A percentile compares a stretch with the other conserved stretches of the same genome.
Conservation (phyloP, 2,888 invertebrate genomes). For the Mesopsocus fuscifrons region DNA sequence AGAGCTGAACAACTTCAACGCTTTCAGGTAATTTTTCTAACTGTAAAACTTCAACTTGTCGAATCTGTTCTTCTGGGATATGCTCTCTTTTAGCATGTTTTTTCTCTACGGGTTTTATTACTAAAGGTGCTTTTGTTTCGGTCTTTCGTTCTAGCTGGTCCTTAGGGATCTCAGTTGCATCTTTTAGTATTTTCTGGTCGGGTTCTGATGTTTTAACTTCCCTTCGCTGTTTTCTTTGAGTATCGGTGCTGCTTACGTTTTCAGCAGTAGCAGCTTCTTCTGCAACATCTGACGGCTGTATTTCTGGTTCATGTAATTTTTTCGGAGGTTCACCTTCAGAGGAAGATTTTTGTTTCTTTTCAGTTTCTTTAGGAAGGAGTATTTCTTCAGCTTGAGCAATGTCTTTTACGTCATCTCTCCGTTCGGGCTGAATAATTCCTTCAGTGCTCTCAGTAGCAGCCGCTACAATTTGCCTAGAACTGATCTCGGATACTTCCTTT, state of each 20-base stretch:
- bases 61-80: conserved; percentile 13
- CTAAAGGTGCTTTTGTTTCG: conserved; percentile 22
- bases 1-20: no score
- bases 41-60: conserved; percentile 1
- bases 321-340: no score
- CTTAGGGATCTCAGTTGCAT: not conserved
- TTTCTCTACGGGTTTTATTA: conserved; percentile 18
- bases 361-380: no score
- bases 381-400: no score
- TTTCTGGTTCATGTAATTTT: no score
- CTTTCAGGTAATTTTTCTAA: conserved; percentile 6
- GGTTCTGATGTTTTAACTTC: conserved; percentile 10
- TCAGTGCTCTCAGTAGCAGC: conserved; percentile 2
- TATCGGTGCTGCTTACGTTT: not conserved
- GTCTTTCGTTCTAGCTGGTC: conserved; percentile 13
- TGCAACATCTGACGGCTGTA: conserved; percentile 10
- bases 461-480: no score
- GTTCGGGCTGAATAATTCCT: conserved; percentile 11
- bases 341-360: no score
- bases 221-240: conserved; percentile 1
- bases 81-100: not conserved
- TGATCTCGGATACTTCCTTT: no score
- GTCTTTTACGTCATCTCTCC: no score
- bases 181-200: not conserved
- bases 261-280: conserved; percentile 12